Base-by-base conservation (phyloP, 2,113 vertebrate genomes). In the Verasper variegatus region DNA sequence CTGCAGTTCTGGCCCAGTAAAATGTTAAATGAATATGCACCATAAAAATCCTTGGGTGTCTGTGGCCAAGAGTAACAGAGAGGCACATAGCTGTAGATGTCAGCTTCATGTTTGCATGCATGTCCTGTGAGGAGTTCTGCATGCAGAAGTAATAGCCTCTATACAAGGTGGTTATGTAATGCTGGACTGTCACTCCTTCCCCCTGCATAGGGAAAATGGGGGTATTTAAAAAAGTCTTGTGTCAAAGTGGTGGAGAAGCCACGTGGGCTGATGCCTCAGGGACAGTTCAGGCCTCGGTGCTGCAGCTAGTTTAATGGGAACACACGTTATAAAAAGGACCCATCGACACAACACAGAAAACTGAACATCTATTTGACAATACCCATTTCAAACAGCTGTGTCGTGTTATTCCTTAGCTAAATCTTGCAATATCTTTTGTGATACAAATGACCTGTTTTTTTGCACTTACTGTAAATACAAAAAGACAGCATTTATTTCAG, bases 151-250 rank as follows among this genome's bases (percentile, higher is more conserved):
- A 65, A 86, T 73, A 3, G 76, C 62, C 74, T 73, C 75, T 85
- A 51, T 71, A 55, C 69, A 57, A 68, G 79, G 49, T 5, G 0
- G 77, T 94, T 93, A 88, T 26, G 52, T 80, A 93, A 92, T 6
- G 42, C 78, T 79, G 55, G 56, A 67, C 57, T 0, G 73, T 45
- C 66, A 47, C 81, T 68, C 57, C 76, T 68, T 78, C 56, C 18
- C 72, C 8, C 57, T 49, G 78, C 12, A 3, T 72, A 68, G 82
- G 47, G 51, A 51, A 71, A 68, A 55, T 40, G 60, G 68, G 59
- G 55, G 54, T 49, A 70, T 87, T 88, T 89, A 79, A 83, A 82
- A 71, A 80, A 82, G 70, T 42, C 81, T 85, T 79, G 59, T 81
- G 82, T 85, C 80, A 80, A 60, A 55, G 71, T 42, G 58, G 65